Conservation (phyloP, 1,140 invertebrate species). For the Musca domestica region DNA sequence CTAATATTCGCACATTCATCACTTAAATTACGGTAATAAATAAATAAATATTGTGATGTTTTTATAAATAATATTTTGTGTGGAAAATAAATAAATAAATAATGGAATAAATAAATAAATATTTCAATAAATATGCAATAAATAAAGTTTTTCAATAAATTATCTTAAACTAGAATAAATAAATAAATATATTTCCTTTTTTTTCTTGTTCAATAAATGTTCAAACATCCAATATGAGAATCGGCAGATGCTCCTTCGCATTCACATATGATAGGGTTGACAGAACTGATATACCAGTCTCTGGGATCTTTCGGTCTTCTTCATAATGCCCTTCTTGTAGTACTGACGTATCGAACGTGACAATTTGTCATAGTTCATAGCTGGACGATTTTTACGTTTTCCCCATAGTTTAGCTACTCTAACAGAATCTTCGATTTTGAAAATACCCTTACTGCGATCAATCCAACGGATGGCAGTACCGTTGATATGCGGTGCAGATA, state of each 20-base stretch:
- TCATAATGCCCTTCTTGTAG: slow-evolving; percentile 99
- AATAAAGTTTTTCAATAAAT: too few species aligned
- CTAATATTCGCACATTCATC: slow-evolving; percentile 14
- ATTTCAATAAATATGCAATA: slow-evolving; percentile 17
- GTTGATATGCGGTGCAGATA: slow-evolving; percentile 81
- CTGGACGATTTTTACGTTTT: slow-evolving; percentile 93
- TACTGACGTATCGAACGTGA: slow-evolving; percentile 97
- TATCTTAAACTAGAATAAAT: slow-evolving; percentile 19
- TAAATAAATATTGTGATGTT: slow-evolving; percentile 11
- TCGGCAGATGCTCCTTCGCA: neutral
- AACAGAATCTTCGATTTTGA: slow-evolving; percentile 99
- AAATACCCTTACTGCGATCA: slow-evolving; percentile 89
- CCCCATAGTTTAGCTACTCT: slow-evolving; percentile 95
- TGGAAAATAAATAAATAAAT: slow-evolving; percentile 26
- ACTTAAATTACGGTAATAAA: neutral
- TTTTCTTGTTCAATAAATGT: neutral
- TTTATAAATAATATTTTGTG: slow-evolving; percentile 22
- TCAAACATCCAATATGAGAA: neutral
- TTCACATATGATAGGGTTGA: slow-evolving; percentile 81
- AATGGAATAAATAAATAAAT: slow-evolving; percentile 29
- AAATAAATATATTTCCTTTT: too few species aligned
- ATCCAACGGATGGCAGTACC: slow-evolving; percentile 95
- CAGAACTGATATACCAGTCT: slow-evolving; percentile 99
- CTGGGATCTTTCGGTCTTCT: slow-evolving; percentile 97
- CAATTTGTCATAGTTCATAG: slow-evolving; percentile 99